These are phyloP conservation scores for Teleopsis dalmanni DNA, from an alignment of 1,140 invertebrate genomes.

Conservation along the genomic window DNA sequence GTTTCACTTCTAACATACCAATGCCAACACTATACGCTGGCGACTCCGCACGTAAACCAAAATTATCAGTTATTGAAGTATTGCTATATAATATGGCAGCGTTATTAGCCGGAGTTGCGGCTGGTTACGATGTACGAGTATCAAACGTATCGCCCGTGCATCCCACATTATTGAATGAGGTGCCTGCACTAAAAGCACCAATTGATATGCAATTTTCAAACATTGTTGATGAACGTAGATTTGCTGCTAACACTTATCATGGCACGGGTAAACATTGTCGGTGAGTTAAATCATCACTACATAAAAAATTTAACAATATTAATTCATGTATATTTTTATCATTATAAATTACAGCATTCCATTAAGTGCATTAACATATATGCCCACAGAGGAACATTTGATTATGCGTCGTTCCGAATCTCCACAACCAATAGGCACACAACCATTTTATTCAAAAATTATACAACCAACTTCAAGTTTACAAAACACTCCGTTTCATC, in stretches of 20 bases:
- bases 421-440: conserved; percentile 5
- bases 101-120: conserved; percentile 77
- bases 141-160: conserved; percentile 78
- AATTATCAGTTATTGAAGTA: conserved; percentile 68
- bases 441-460: conserved; percentile 4
- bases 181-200: conserved; percentile 34
- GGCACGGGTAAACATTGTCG: conserved; percentile 63
- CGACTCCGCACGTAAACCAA: conserved; percentile 57
- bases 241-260: conserved; percentile 85
- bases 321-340: neutral
- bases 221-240: conserved; percentile 46
- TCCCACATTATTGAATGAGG: conserved; percentile 53
- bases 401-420: neutral
- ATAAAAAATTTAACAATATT: neutral
- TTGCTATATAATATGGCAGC: conserved; percentile 86
- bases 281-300: conserved; percentile 8
- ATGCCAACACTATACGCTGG: conserved; percentile 65
- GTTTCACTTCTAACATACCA: conserved; percentile 53
- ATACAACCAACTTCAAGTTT: conserved; percentile 16
- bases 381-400: conserved; percentile 10
- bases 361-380: conserved; percentile 9
- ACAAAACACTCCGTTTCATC: conserved; percentile 13
- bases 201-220: conserved; percentile 45
- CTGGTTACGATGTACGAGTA: conserved; percentile 83
- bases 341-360: neutral